Percentiles rank a stretch among this genome's conserved stretches.
Conservation (phyloP, 2,888 invertebrate species). For the Branchipolynoe longqiensis region DNA sequence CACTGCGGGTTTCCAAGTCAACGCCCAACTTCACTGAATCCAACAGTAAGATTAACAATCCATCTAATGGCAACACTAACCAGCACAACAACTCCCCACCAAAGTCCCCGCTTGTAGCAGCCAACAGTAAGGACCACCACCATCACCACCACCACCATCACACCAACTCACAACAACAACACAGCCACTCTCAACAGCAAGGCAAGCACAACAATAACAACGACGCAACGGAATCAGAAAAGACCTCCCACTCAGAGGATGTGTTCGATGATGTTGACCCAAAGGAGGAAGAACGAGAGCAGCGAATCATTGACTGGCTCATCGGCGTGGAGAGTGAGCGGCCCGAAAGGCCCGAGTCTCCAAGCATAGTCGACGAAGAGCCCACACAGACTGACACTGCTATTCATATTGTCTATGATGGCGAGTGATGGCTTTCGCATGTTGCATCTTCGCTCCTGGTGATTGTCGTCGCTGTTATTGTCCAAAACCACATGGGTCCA, state of each 20-base stretch:
- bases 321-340: slow-evolving; percentile 56
- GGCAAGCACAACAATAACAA: not conserved
- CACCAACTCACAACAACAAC: not conserved
- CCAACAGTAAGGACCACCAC: too few relatives aligned
- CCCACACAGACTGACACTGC: slow-evolving; percentile 73
- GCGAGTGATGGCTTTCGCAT: slow-evolving; percentile 59
- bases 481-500: too few relatives aligned
- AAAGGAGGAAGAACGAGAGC: slow-evolving; percentile 51
- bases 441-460: too few relatives aligned
- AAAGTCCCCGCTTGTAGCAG: too few relatives aligned
- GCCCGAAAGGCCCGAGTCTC: slow-evolving; percentile 63
- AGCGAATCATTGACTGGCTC: slow-evolving; percentile 62
- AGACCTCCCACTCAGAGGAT: not conserved
- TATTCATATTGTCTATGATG: slow-evolving; percentile 71
- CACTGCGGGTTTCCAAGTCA: slow-evolving; percentile 4
- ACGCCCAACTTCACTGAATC: slow-evolving; percentile 20
- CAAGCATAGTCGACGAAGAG: slow-evolving; percentile 68
- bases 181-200: too few relatives aligned
- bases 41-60: not conserved
- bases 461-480: too few relatives aligned
- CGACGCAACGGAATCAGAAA: not conserved
- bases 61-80: not conserved
- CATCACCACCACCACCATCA: not conserved
- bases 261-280: slow-evolving; percentile 43
- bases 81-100: not conserved